phyloP scores from a whole-genome alignment of 2,797 vertebrate genomes.

The Malurus leucopterus region DNA sequence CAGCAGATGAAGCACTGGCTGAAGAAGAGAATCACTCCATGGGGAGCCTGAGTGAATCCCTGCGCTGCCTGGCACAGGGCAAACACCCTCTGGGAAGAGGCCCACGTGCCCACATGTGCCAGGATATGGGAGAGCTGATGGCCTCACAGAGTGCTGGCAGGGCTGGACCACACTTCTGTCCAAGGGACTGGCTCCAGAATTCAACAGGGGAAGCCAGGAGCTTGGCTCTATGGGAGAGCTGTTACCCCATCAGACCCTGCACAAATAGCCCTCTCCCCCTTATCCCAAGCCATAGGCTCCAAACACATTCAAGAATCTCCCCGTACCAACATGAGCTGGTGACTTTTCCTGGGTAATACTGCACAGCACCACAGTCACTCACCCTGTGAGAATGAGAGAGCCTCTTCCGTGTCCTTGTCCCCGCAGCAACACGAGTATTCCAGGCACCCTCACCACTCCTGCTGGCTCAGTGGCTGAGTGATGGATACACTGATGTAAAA shows the following conservation, averaged over 20 bases:
- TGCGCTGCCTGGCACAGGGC: neutral
- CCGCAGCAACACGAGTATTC: fast-evolving
- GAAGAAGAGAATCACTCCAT: neutral
- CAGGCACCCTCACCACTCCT: neutral
- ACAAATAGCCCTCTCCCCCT: neutral
- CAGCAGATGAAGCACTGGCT: neutral
- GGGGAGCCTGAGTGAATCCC: neutral
- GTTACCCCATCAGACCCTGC: neutral
- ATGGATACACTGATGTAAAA: neutral
- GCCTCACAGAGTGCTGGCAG: neutral
- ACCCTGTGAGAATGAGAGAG: fast-evolving
- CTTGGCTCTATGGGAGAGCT: neutral
- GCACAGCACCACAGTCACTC: neutral
- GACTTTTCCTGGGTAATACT: neutral
- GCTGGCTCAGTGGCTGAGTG: neutral
- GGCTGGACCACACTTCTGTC: neutral
- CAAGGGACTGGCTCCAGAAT: neutral
- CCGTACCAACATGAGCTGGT: neutral
- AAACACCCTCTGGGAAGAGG: neutral
- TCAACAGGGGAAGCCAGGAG: neutral
- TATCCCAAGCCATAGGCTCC: neutral
- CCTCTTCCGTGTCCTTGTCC: neutral
- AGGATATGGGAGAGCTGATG: neutral
- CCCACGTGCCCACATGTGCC: fast-evolving
- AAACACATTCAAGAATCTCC: neutral